These are phyloP conservation scores for Ivindomyrus marchei DNA, from an alignment of 2,113 vertebrate genomes.

Conservation along the genomic window DNA sequence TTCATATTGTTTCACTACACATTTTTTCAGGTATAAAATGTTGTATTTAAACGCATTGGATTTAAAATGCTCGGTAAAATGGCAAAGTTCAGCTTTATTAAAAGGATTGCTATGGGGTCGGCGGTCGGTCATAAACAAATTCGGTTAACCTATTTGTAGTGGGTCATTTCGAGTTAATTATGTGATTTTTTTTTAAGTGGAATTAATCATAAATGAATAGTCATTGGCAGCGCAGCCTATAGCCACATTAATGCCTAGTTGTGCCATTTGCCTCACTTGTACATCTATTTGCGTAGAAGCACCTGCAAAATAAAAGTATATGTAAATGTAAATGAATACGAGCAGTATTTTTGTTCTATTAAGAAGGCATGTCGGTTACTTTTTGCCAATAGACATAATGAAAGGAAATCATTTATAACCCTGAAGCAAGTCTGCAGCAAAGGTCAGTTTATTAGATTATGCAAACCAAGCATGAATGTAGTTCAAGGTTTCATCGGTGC, in stretches of 20 bases:
- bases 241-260: neutral
- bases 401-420: neutral
- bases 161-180: neutral
- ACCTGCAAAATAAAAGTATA: neutral
- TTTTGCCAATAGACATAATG: neutral
- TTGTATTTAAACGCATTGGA: neutral
- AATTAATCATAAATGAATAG: neutral
- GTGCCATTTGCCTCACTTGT: neutral
- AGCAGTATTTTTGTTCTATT: neutral
- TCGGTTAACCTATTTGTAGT: neutral
- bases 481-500: neutral
- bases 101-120: neutral
- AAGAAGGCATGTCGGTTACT: neutral
- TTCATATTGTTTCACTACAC: neutral
- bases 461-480: neutral
- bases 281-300: neutral
- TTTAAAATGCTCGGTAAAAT: neutral
- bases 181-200: neutral
- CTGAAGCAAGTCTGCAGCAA: neutral
- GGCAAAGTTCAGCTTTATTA: neutral
- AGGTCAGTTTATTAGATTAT: neutral
- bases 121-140: neutral
- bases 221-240: neutral
- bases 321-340: neutral
- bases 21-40: neutral